Evolutionary conservation across 2,113 vertebrate genomes (phyloP).

Genomic region (Rhombomys opimus): DNA sequence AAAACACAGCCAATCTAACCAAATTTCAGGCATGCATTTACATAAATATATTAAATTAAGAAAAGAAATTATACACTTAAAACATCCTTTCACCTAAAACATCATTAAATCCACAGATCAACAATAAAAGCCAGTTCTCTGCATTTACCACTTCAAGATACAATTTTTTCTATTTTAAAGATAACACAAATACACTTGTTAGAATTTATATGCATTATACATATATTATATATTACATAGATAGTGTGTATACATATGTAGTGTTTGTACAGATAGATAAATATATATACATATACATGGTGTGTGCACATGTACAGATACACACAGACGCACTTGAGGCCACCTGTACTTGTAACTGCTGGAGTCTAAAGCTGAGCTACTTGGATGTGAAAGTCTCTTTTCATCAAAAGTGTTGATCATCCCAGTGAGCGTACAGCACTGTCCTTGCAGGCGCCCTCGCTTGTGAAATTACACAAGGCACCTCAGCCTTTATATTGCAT

Average conservation of each 20-base stretch:
- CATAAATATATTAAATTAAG: constrained; percentile 90
- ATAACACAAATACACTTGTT: constrained; percentile 91
- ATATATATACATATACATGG: constrained; percentile 83
- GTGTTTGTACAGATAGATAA: constrained; percentile 86
- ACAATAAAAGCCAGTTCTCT: constrained; percentile 89
- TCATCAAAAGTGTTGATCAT: constrained; percentile 70
- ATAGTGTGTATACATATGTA: constrained; percentile 90
- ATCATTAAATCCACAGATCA: constrained; percentile 90
- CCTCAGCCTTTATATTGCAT: constrained; percentile 64
- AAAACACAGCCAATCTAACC: constrained; percentile 88
- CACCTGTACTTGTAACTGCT: constrained; percentile 67
- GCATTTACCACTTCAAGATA: constrained; percentile 89
- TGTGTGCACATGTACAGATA: constrained; percentile 68
- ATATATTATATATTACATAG: constrained; percentile 92
- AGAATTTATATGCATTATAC: constrained; percentile 92
- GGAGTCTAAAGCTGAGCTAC: constrained; percentile 69
- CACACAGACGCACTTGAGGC: constrained; percentile 72
- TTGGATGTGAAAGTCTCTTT: constrained; percentile 71
- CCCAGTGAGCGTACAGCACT: background rate
- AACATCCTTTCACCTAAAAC: constrained; percentile 88
- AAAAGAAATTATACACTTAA: constrained; percentile 90
- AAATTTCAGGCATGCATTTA: constrained; percentile 91
- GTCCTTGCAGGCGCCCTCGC: constrained; percentile 17
- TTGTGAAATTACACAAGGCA: constrained; percentile 27
- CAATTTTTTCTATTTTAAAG: constrained; percentile 88